Percentiles rank a stretch among this genome's conserved stretches.
These are phyloP conservation scores for Acromyrmex heyeri DNA, from an alignment of 1,140 invertebrate genomes.

Conservation along the genomic window DNA sequence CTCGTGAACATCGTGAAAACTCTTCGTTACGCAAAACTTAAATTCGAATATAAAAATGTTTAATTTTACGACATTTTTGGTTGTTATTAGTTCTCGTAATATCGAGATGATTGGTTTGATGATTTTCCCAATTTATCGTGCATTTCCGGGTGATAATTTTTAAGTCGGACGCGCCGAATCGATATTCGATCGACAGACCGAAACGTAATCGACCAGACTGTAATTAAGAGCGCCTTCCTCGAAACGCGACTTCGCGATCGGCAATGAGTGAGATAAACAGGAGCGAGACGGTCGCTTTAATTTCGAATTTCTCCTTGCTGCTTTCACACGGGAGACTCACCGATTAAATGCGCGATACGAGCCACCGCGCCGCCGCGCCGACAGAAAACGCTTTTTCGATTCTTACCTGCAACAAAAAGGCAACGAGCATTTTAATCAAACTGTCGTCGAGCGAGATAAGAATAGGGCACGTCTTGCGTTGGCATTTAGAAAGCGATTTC, in stretches of 20 bases:
- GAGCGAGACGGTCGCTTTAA: constrained; percentile 74
- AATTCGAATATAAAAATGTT: constrained; percentile 80
- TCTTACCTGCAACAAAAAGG: constrained; percentile 80
- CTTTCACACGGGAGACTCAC: constrained; percentile 66
- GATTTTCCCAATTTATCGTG: neutral
- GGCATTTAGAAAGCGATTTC: constrained; percentile 64
- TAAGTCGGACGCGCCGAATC: constrained; percentile 5
- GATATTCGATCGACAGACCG: constrained; percentile 28
- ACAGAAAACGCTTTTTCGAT: constrained; percentile 60
- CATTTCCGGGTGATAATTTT: constrained; percentile 58
- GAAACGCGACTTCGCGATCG: constrained; percentile 47
- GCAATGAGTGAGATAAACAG: constrained; percentile 59
- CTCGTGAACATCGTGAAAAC: constrained; percentile 32
- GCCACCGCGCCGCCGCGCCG: constrained; percentile 40
- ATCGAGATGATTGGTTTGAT: constrained; percentile 1
- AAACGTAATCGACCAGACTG: constrained; percentile 33
- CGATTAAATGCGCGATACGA: constrained; percentile 73
- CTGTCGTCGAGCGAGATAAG: constrained; percentile 58
- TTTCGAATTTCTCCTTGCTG: constrained; percentile 78
- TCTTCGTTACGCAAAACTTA: constrained; percentile 50
- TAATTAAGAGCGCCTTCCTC: constrained; percentile 45
- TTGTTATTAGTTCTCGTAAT: constrained; percentile 10
- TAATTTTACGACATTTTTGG: constrained; percentile 60
- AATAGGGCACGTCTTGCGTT: constrained; percentile 55
- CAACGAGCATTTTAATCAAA: constrained; percentile 74